Evolutionary conservation across 2,797 vertebrate genomes (phyloP).

Genomic region (Morus bassanus): DNA sequence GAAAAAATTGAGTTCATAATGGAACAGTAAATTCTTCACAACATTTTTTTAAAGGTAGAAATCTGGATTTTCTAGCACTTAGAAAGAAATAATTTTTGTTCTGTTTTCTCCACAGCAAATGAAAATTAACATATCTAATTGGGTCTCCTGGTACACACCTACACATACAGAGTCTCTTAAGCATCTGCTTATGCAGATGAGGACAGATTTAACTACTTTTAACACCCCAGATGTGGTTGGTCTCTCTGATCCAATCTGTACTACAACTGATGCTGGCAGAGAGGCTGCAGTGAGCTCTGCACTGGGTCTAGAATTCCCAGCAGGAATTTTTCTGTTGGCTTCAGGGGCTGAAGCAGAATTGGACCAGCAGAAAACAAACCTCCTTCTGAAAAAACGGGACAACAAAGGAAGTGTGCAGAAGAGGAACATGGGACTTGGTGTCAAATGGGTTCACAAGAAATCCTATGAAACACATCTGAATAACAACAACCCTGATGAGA

Average conservation of each 20-base stretch:
- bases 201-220: background rate
- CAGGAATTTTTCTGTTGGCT: background rate
- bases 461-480: background rate
- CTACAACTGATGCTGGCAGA: background rate
- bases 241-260: background rate
- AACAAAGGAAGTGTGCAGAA: background rate
- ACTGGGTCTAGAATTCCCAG: background rate
- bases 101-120: background rate
- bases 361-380: background rate
- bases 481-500: background rate
- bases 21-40: background rate
- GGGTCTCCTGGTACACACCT: background rate
- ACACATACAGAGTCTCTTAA: background rate
- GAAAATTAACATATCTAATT: background rate
- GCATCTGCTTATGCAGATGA: background rate
- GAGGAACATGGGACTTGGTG: background rate
- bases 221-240: background rate
- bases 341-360: background rate
- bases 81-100: background rate
- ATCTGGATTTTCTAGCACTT: background rate
- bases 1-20: background rate
- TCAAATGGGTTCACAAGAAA: constrained; percentile 32
- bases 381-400: background rate
- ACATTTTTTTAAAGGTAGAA: background rate
- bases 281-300: background rate